phyloP scores from a whole-genome alignment of 2,888 invertebrate genomes.

The Nomada fucata region DNA sequence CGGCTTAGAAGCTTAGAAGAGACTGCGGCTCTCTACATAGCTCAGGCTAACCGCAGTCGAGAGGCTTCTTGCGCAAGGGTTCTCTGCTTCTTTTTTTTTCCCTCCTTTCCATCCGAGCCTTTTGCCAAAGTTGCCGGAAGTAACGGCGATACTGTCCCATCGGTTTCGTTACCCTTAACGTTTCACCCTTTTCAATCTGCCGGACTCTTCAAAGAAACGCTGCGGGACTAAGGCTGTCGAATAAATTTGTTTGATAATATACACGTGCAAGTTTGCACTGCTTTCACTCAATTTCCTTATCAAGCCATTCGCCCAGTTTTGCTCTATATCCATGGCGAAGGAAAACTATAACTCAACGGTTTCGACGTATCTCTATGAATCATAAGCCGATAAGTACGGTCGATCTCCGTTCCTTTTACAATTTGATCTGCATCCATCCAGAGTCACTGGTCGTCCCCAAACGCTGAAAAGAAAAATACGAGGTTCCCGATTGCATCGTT shows the following conservation, averaged over 20 bases:
- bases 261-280: neutral
- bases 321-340: neutral
- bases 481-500: constrained; percentile 10
- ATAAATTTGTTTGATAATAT: neutral
- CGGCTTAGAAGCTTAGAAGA: constrained; percentile 67
- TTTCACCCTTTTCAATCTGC: constrained; percentile 14
- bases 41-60: constrained; percentile 65
- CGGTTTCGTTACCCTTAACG: constrained; percentile 8
- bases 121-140: constrained; percentile 56
- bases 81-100: constrained; percentile 14
- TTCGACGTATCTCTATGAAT: constrained; percentile 6
- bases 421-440: neutral
- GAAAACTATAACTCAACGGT: neutral
- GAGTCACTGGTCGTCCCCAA: neutral
- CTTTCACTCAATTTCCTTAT: neutral
- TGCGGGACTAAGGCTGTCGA: neutral
- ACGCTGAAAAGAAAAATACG: constrained; percentile 8
- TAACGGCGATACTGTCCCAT: constrained; percentile 23
- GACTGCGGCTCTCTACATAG: constrained; percentile 51
- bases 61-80: constrained; percentile 65
- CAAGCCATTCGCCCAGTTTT: neutral
- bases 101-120: constrained; percentile 14
- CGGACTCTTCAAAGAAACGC: neutral
- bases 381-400: neutral
- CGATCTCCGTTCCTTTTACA: neutral